Conservation (phyloP, 2,113 vertebrate species). For the Romanogobio albipinnatus region DNA sequence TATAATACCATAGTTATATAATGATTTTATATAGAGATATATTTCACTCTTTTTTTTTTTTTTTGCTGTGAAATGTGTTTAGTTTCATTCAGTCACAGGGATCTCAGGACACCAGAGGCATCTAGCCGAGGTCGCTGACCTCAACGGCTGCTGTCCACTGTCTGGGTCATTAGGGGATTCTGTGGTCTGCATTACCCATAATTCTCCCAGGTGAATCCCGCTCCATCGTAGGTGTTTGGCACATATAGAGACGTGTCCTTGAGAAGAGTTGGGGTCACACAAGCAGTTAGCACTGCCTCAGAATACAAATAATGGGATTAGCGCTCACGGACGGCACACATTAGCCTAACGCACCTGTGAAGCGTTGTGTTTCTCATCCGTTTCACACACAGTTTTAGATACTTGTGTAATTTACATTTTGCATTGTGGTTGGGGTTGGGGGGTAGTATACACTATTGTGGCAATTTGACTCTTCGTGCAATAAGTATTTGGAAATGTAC, state of each 20-base stretch:
- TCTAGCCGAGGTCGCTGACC: constrained; percentile 33
- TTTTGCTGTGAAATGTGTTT: background rate
- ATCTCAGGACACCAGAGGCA: constrained; percentile 21
- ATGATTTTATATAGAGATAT: background rate
- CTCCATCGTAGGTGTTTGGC: constrained; percentile 50
- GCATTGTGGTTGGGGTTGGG: background rate
- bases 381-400: constrained; percentile 42
- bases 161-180: constrained; percentile 33
- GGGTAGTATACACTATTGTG: background rate
- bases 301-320: constrained; percentile 60
- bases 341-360: constrained; percentile 55
- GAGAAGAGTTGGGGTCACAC: constrained; percentile 55
- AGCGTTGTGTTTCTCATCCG: constrained; percentile 11
- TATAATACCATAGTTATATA: background rate
- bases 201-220: constrained; percentile 44
- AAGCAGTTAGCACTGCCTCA: constrained; percentile 46
- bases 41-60: too few species aligned
- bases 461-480: background rate
- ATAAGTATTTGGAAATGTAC: background rate
- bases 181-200: constrained; percentile 31
- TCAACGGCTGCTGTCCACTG: constrained; percentile 35
- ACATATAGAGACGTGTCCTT: constrained; percentile 54
- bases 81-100: constrained; percentile 22
- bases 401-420: background rate
- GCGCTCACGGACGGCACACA: constrained; percentile 42